phyloP scores from a whole-genome alignment of 2,797 vertebrate species.

The Gouania willdenowi region DNA sequence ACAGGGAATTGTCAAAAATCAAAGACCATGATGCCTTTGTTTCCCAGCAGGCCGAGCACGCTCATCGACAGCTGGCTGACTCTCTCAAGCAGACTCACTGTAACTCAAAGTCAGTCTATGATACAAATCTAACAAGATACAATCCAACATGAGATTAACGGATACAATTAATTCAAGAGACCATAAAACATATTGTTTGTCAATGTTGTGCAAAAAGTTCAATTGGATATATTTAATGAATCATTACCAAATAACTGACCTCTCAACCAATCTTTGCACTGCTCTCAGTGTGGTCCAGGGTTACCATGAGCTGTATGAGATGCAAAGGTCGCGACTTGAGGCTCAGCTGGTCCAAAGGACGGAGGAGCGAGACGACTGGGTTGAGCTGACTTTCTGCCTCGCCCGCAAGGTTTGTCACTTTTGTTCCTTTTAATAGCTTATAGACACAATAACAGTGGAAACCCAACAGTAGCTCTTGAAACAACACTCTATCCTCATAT shows the following conservation, averaged over 20 bases:
- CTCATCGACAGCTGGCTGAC: constrained; percentile 72
- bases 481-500: no score
- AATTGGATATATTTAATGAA: neutral
- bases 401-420: constrained; percentile 77
- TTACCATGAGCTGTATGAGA: constrained; percentile 82
- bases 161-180: neutral
- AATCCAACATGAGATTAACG: neutral
- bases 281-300: constrained; percentile 77
- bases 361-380: constrained; percentile 82
- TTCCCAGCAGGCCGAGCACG: constrained; percentile 70
- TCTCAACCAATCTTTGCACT: neutral
- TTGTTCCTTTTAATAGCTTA: no score
- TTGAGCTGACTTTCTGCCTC: constrained; percentile 69
- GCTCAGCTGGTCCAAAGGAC: constrained; percentile 73
- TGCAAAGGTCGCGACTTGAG: constrained; percentile 80
- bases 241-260: neutral
- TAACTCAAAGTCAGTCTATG: neutral
- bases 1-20: constrained; percentile 79
- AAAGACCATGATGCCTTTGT: constrained; percentile 70
- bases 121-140: neutral
- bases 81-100: constrained; percentile 65
- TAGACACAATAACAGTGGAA: neutral
- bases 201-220: neutral
- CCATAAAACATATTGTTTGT: neutral
- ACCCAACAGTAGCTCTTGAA: neutral